Evolutionary conservation across 2,113 vertebrate species (phyloP).

Genomic region (Sus scrofa): T2T-Sscrofa CM000818.6:86407501-86408000

Average conservation of each 20-base stretch:
- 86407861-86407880: background rate
- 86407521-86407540: background rate
- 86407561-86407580: background rate
- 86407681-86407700: background rate
- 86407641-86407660: background rate
- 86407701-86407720: background rate
- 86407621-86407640: background rate
- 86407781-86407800: background rate
- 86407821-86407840: background rate
- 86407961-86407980: background rate
- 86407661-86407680: background rate
- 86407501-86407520: background rate
- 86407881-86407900: background rate
- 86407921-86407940: background rate
- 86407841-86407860: background rate
- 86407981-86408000: background rate
- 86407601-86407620: no score
- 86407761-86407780: background rate
- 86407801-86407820: background rate
- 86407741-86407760: background rate
- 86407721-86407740: background rate
- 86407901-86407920: background rate
- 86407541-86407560: background rate
- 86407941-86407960: background rate
- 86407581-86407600: background rate